Evolutionary conservation across 1,140 invertebrate genomes (phyloP).

Genomic region (Lepidostoma basale): DNA sequence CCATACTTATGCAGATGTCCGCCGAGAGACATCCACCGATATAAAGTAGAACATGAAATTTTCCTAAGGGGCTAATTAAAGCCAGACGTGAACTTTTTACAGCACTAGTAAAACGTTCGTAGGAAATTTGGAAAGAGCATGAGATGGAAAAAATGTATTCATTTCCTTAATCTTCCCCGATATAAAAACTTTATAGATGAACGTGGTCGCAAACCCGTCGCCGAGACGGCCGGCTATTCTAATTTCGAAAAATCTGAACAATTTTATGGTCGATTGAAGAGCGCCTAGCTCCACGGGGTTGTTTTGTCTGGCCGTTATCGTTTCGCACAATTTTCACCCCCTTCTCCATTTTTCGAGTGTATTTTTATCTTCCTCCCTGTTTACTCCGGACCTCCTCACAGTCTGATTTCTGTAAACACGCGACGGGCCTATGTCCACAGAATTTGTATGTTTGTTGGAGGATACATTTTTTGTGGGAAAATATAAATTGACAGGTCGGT

Average conservation of each 20-base stretch:
- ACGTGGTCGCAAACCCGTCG: conserved; percentile 8
- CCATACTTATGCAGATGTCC: too few relatives aligned
- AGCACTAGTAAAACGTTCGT: background rate
- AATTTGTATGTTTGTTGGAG: conserved; percentile 9
- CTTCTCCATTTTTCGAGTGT: background rate
- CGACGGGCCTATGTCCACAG: background rate
- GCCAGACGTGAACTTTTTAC: background rate
- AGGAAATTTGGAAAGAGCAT: background rate
- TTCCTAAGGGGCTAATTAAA: background rate
- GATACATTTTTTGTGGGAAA: background rate
- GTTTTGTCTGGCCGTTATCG: background rate
- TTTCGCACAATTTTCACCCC: background rate
- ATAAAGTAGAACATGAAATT: background rate
- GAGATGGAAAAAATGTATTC: too few relatives aligned
- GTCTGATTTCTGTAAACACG: conserved; percentile 6
- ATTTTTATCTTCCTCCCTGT: conserved; percentile 11
- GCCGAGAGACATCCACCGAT: background rate
- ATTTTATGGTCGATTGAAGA: conserved; percentile 4
- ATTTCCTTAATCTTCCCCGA: background rate
- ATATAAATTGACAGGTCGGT: too few relatives aligned
- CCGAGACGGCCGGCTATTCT: background rate
- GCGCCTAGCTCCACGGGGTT: background rate
- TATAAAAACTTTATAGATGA: background rate
- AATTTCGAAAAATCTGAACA: conserved; percentile 10
- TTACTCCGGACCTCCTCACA: background rate